These are phyloP conservation scores for Xenopus borealis DNA, from an alignment of 2,113 vertebrate genomes.

Conservation along the genomic window DNA sequence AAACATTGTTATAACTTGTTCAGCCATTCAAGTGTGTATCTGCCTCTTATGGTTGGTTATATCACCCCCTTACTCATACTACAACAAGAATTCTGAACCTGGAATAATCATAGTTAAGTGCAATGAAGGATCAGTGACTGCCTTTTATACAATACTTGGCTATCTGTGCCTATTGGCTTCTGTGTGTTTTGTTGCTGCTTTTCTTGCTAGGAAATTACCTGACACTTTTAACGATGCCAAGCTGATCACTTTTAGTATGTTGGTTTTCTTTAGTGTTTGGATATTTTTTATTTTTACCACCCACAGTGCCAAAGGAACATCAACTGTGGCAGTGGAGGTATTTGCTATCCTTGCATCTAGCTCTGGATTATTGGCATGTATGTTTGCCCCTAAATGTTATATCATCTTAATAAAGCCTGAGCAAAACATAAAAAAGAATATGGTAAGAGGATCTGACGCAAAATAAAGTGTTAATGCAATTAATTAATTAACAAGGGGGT, in stretches of 20 bases:
- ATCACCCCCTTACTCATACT: slow-evolving; percentile 56
- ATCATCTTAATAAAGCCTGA: slow-evolving; percentile 36
- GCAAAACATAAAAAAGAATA: slow-evolving; percentile 23
- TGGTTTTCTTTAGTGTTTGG: slow-evolving; percentile 65
- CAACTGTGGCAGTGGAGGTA: slow-evolving; percentile 62
- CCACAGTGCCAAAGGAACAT: slow-evolving; percentile 64
- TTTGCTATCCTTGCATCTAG: slow-evolving; percentile 69
- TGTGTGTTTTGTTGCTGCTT: slow-evolving; percentile 61
- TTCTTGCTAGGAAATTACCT: slow-evolving; percentile 67
- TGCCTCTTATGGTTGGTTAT: slow-evolving; percentile 61
- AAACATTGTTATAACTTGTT: slow-evolving; percentile 22
- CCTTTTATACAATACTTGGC: slow-evolving; percentile 62
- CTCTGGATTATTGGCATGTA: slow-evolving; percentile 63
- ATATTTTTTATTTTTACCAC: slow-evolving; percentile 26
- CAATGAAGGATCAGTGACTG: slow-evolving; percentile 58
- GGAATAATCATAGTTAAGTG: slow-evolving; percentile 64
- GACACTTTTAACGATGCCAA: slow-evolving; percentile 61
- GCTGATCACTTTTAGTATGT: slow-evolving; percentile 71
- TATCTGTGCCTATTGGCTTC: slow-evolving; percentile 69
- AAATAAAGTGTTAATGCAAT: too few species aligned
- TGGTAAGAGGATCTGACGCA: not conserved
- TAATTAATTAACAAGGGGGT: too few species aligned
- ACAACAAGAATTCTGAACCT: slow-evolving; percentile 53
- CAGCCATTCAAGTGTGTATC: slow-evolving; percentile 56
- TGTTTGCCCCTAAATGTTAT: slow-evolving; percentile 55